A percentile compares a stretch with the other conserved stretches of the same genome.
Conservation (phyloP, 2,113 vertebrate species). For the Benitochromis conjunctus region DNA sequence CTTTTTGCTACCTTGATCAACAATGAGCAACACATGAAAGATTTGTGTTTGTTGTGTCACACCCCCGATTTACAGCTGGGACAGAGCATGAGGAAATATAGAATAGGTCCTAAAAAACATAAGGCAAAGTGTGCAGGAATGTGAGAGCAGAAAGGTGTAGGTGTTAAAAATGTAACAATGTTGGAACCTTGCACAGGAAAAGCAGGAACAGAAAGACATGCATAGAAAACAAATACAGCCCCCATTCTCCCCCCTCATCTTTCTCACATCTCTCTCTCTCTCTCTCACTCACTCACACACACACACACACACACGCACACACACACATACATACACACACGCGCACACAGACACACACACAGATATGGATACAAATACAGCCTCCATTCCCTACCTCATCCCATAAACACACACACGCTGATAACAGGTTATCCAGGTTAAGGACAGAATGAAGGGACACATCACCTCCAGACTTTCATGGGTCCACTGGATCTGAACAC, state of each 20-base stretch:
- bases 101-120: neutral
- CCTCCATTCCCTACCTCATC: neutral
- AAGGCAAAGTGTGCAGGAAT: fast-evolving
- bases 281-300: neutral
- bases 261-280: neutral
- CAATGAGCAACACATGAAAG: neutral
- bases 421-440: neutral
- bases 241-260: neutral
- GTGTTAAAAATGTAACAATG: neutral
- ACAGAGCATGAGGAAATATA: neutral
- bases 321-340: too few species aligned
- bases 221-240: neutral
- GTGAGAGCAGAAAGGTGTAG: neutral
- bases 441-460: neutral
- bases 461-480: neutral
- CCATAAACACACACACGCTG: neutral
- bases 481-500: fast-evolving
- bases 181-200: neutral
- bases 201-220: neutral
- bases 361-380: neutral
- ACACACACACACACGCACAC: neutral
- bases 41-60: neutral
- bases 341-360: too few species aligned
- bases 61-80: neutral
- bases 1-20: fast-evolving